Percentiles rank a stretch among this genome's conserved stretches.
phyloP scores from a whole-genome alignment of 2,888 invertebrate genomes.

The Crematogaster levior region DNA sequence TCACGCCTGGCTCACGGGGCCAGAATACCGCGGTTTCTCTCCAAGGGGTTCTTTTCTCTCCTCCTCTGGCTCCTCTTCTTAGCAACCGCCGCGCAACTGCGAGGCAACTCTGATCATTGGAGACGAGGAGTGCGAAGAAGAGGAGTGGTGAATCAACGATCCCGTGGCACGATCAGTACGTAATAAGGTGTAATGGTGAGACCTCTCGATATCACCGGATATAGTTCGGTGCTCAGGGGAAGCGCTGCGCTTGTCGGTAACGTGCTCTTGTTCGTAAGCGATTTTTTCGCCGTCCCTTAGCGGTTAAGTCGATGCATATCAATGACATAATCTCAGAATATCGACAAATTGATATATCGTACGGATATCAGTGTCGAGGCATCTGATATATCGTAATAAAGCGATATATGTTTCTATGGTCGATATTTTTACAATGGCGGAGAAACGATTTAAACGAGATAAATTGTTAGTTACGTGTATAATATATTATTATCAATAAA shows the following conservation, averaged over 20 bases:
- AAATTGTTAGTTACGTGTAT: background rate
- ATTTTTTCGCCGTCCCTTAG: constrained; percentile 24
- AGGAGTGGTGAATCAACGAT: constrained; percentile 61
- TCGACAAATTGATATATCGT: constrained; percentile 28
- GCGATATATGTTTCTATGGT: background rate
- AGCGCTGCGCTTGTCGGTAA: constrained; percentile 27
- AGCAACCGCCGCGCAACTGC: constrained; percentile 54
- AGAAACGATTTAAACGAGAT: background rate
- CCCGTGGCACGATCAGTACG: constrained; percentile 56
- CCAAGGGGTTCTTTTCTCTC: constrained; percentile 42
- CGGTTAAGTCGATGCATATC: constrained; percentile 24
- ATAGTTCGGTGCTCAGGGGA: constrained; percentile 12
- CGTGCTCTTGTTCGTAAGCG: constrained; percentile 35
- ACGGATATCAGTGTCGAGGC: background rate
- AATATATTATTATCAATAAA: background rate
- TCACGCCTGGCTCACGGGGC: constrained; percentile 45
- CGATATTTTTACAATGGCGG: background rate
- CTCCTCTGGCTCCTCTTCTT: constrained; percentile 48
- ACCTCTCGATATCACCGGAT: constrained; percentile 55
- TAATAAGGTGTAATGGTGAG: constrained; percentile 62
- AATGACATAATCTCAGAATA: constrained; percentile 38
- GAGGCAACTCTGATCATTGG: constrained; percentile 45
- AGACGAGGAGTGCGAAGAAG: constrained; percentile 61
- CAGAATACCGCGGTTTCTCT: constrained; percentile 48
- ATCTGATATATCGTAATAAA: background rate